phyloP scores from a whole-genome alignment of 2,888 invertebrate species.

The Notodonta dromedarius region DNA sequence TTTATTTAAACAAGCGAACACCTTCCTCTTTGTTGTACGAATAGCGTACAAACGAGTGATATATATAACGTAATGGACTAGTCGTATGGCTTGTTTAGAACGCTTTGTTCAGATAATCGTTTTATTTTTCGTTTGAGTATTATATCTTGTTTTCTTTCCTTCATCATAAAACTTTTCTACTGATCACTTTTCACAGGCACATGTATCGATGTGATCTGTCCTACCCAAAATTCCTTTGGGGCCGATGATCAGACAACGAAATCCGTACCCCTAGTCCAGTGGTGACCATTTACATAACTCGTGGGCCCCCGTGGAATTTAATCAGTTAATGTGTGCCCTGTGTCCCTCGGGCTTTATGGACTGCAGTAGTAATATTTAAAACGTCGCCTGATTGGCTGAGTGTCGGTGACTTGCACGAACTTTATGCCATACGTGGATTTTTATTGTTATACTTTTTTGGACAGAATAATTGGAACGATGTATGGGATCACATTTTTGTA shows the following conservation, averaged over 20 bases:
- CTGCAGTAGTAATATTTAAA: constrained; percentile 57
- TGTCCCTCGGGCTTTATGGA: constrained; percentile 63
- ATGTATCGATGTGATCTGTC: constrained; percentile 42
- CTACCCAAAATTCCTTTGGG: constrained; percentile 39
- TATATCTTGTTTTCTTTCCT: too few species aligned
- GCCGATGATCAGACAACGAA: constrained; percentile 33
- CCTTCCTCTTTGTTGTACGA: constrained; percentile 13
- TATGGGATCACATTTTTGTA: neutral
- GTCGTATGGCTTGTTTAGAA: neutral
- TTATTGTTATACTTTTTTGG: constrained; percentile 12
- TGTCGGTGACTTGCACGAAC: constrained; percentile 20
- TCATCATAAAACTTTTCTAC: too few species aligned
- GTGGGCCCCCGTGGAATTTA: constrained; percentile 61
- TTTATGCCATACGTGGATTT: constrained; percentile 25
- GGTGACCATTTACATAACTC: constrained; percentile 49
- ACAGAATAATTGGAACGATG: neutral
- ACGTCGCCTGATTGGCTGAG: constrained; percentile 25
- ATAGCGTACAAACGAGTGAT: neutral
- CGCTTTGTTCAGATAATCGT: too few species aligned
- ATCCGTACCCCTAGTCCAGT: constrained; percentile 42
- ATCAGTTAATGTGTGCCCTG: constrained; percentile 74
- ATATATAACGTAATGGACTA: neutral
- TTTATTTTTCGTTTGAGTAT: too few species aligned
- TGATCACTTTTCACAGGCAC: constrained; percentile 29
- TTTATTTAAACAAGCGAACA: constrained; percentile 21